Evolutionary conservation across 2,797 vertebrate species (phyloP).

Genomic region (Micromesistius poutassou): DNA sequence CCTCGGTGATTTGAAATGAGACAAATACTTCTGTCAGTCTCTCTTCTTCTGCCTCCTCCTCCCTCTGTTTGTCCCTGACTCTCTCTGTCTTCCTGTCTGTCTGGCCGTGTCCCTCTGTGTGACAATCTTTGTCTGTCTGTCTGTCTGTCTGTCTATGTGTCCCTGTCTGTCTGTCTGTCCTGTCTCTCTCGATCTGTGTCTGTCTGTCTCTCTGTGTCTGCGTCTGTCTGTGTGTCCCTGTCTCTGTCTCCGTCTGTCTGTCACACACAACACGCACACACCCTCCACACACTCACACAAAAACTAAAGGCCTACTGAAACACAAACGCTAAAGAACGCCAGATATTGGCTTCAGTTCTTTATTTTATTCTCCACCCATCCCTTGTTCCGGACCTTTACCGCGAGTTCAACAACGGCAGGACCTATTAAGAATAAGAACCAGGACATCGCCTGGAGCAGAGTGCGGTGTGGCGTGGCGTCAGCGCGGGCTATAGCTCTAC

Average conservation of each 20-base stretch:
- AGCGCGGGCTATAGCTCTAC: background rate
- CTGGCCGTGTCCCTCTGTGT: background rate
- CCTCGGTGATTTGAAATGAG: conserved; percentile 5
- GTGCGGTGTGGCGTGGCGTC: background rate
- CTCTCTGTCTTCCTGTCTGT: background rate
- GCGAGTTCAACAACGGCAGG: background rate
- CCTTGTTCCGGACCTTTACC: background rate
- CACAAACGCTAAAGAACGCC: background rate
- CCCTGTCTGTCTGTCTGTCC: background rate
- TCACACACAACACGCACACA: too few species aligned
- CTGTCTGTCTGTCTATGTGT: background rate
- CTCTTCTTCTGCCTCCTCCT: background rate
- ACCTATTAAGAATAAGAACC: background rate
- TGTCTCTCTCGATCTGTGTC: background rate
- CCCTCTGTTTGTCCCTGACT: background rate
- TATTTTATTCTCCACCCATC: background rate
- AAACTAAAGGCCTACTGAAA: background rate
- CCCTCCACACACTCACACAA: background rate
- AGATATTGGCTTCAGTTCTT: background rate
- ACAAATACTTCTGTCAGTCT: background rate
- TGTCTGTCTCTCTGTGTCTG: background rate
- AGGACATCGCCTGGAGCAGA: background rate
- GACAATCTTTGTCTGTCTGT: background rate
- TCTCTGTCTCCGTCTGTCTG: background rate
- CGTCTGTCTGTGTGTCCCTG: conserved; percentile 2